Conservation (phyloP, 2,797 vertebrate species). For the Coregonus suidteri region DNA sequence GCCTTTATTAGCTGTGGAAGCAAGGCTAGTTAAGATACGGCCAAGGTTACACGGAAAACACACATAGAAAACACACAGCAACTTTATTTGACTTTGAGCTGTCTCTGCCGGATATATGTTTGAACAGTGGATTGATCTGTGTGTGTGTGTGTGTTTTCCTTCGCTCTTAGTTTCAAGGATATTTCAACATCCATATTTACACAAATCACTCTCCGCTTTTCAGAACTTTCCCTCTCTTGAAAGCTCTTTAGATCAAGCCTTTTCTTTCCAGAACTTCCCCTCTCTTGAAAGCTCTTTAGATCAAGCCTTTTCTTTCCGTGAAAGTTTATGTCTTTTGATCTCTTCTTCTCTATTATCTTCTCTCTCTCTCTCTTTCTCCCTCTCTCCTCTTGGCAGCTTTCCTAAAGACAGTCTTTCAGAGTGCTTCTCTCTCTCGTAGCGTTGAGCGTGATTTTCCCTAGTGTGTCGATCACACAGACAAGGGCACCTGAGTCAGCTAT, state of each 20-base stretch:
- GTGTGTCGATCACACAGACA: constrained; percentile 11
- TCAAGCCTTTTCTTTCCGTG: background rate
- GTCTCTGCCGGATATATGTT: constrained; percentile 19
- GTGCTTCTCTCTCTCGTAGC: background rate
- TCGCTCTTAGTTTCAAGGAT: constrained; percentile 50
- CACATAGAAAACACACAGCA: constrained; percentile 10
- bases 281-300: background rate
- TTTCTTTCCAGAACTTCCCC: constrained; percentile 10
- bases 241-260: background rate
- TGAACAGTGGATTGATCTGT: background rate
- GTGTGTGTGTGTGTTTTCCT: background rate
- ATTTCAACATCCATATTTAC: constrained; percentile 38
- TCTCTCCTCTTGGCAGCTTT: constrained; percentile 3
- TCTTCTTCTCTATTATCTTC: background rate
- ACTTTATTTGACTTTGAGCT: constrained; percentile 21
- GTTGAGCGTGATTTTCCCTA: background rate
- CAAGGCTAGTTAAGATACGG: constrained; percentile 26
- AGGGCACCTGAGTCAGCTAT: constrained; percentile 24
- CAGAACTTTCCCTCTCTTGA: constrained; percentile 18
- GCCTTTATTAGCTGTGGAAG: constrained; percentile 39
- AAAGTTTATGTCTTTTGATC: background rate
- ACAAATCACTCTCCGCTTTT: background rate
- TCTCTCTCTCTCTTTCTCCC: background rate
- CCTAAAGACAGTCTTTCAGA: background rate
- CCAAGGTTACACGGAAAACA: constrained; percentile 50